phyloP scores from a whole-genome alignment of 2,797 vertebrate species.

The Rhyacichthys aspro region DNA sequence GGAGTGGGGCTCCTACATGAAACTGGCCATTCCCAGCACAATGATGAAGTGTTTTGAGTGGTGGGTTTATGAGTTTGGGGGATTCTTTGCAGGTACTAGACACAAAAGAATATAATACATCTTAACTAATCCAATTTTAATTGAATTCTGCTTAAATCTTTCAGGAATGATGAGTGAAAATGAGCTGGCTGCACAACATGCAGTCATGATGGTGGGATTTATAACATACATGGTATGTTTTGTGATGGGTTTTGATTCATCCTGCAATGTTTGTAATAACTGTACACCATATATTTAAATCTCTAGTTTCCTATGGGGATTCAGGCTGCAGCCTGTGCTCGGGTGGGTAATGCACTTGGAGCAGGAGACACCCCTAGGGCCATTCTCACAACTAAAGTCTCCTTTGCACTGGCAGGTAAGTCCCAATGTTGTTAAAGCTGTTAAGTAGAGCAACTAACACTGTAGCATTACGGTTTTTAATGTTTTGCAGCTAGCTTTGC shows the following conservation, averaged over 20 bases:
- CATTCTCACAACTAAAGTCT: conserved; percentile 80
- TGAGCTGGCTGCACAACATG: conserved; percentile 87
- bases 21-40: conserved; percentile 88
- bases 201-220: conserved; percentile 80
- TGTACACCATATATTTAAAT: conserved; percentile 3
- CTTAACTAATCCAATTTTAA: background rate
- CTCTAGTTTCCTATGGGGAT: conserved; percentile 86
- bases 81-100: conserved; percentile 87
- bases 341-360: conserved; percentile 91
- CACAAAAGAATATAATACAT: background rate
- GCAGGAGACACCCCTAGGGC: conserved; percentile 86
- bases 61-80: conserved; percentile 93
- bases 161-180: conserved; percentile 85
- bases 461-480: background rate
- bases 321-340: conserved; percentile 85
- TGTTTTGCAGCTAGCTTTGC: conserved; percentile 63
- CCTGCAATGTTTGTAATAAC: background rate
- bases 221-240: conserved; percentile 85
- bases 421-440: background rate
- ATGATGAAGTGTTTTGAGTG: conserved; percentile 93
- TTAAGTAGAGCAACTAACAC: background rate
- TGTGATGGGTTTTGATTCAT: background rate
- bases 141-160: conserved; percentile 10
- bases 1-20: conserved; percentile 90
- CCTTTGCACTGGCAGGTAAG: conserved; percentile 83